Conservation (phyloP, 2,888 invertebrate species). For the Cryptocheilus praepositus region DNA sequence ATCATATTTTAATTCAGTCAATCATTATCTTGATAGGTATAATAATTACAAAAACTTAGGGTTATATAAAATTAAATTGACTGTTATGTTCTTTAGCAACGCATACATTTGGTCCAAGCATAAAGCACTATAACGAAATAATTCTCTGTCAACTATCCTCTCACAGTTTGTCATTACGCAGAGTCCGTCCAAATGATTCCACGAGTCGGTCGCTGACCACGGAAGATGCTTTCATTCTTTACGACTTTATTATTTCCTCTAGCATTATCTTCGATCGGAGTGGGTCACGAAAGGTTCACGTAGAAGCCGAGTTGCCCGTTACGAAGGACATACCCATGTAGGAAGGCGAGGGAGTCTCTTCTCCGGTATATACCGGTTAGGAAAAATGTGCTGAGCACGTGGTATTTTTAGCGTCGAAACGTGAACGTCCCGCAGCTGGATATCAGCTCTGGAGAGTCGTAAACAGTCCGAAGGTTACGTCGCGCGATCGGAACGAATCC, state of each 20-base stretch:
- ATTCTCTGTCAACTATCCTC: too few relatives aligned
- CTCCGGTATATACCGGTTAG: conserved; percentile 7
- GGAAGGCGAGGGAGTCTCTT: not conserved
- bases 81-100: too few relatives aligned
- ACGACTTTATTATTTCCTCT: not conserved
- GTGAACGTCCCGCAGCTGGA: conserved; percentile 16
- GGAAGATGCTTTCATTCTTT: too few relatives aligned
- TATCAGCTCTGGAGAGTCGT: conserved; percentile 22
- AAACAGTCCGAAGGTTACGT: conserved; percentile 48
- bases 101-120: too few relatives aligned
- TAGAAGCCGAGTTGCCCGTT: not conserved
- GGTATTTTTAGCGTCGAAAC: conserved; percentile 51
- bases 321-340: not conserved
- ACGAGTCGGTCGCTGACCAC: too few relatives aligned
- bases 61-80: too few relatives aligned
- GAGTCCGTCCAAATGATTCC: too few relatives aligned
- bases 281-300: conserved; percentile 7
- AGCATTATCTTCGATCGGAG: not conserved
- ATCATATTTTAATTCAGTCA: too few relatives aligned
- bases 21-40: too few relatives aligned
- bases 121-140: too few relatives aligned
- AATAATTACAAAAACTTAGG: too few relatives aligned
- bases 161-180: too few relatives aligned
- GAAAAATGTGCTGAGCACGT: conserved; percentile 48
- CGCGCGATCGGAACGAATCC: conserved; percentile 29